Percentiles rank a stretch among this genome's conserved stretches.
Evolutionary conservation across 1,140 invertebrate species (phyloP).

Genomic region (Tachypleus tridentatus): DNA sequence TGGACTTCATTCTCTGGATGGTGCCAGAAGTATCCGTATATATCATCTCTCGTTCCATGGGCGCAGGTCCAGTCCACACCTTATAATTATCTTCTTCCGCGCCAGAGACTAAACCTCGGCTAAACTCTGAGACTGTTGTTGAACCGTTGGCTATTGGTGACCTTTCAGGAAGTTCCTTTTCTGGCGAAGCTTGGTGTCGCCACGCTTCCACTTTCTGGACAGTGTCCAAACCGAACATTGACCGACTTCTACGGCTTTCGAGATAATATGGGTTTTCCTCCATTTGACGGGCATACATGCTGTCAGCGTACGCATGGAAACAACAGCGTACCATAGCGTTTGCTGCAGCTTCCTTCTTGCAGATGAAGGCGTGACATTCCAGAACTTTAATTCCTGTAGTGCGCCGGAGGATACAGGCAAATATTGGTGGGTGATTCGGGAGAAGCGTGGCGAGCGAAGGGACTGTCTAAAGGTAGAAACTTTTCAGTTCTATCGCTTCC

Average conservation of each 20-base stretch:
- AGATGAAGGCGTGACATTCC: conserved; percentile 98
- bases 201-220: conserved; percentile 29
- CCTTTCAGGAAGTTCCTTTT: too few relatives aligned
- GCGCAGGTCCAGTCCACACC: conserved; percentile 54
- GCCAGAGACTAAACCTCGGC: too few relatives aligned
- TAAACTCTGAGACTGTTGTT: too few relatives aligned
- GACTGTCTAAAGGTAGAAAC: conserved; percentile 92
- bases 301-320: conserved; percentile 90
- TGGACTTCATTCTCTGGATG: conserved; percentile 50
- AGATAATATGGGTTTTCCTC: conserved; percentile 28
- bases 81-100: conserved; percentile 69
- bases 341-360: conserved; percentile 85
- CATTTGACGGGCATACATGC: conserved; percentile 64
- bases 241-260: conserved; percentile 21
- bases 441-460: conserved; percentile 72
- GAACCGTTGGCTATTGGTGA: too few relatives aligned
- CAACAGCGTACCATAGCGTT: conserved; percentile 87
- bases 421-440: conserved; percentile 72
- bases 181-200: conserved; percentile 3
- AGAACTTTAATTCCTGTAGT: conserved; percentile 97
- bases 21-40: conserved; percentile 44
- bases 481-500: conserved; percentile 45
- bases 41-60: conserved; percentile 14
- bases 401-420: conserved; percentile 86
- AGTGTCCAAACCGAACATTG: conserved; percentile 24